phyloP scores from a whole-genome alignment of 2,888 invertebrate genomes.

The Eurois occulta region DNA sequence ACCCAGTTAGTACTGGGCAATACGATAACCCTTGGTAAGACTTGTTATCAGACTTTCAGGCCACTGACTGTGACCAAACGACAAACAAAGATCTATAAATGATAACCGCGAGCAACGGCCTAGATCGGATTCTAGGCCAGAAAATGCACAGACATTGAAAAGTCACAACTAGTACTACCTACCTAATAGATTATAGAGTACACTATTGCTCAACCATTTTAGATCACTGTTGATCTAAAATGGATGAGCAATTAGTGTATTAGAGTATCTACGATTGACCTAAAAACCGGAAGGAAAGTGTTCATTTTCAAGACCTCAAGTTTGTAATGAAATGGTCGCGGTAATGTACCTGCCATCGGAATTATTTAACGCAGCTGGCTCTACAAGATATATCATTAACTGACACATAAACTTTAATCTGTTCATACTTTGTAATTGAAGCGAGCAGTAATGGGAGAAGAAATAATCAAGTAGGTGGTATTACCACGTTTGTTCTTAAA shows the following conservation, averaged over 20 bases:
- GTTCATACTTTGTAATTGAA: conserved; percentile 37
- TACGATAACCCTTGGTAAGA: too few species aligned
- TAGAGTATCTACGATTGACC: background rate
- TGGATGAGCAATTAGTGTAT: too few species aligned
- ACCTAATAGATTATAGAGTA: too few species aligned
- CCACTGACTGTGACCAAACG: too few species aligned
- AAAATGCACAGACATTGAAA: too few species aligned
- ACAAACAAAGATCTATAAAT: too few species aligned
- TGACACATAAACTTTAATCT: conserved; percentile 36
- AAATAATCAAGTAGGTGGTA: background rate
- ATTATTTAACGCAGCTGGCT: conserved; percentile 13
- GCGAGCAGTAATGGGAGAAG: background rate
- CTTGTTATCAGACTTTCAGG: too few species aligned
- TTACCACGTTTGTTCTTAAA: conserved; percentile 8
- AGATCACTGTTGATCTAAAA: too few species aligned
- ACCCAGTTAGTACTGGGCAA: background rate
- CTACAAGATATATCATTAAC: conserved; percentile 40
- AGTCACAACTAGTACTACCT: too few species aligned
- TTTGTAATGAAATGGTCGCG: conserved; percentile 36
- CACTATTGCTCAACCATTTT: too few species aligned
- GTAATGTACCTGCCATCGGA: background rate
- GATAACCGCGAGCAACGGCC: too few species aligned
- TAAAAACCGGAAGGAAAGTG: conserved; percentile 10
- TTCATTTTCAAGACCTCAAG: conserved; percentile 8
- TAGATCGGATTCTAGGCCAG: too few species aligned